Conservation (phyloP, 2,113 vertebrate genomes). For the Porphyrio hochstetteri region DNA sequence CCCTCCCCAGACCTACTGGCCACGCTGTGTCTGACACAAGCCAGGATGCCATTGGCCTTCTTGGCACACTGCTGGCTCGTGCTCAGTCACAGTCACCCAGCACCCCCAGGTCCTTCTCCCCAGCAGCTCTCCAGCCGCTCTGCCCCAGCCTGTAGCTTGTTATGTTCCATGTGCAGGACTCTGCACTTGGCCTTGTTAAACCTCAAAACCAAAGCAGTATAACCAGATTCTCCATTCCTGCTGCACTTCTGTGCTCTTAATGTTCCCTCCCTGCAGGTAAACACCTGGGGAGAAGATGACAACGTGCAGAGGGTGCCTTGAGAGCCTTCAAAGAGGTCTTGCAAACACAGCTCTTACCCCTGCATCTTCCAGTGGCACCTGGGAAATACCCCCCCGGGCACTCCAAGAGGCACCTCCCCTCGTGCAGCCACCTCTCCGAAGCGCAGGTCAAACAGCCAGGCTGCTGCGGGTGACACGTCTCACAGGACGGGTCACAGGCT, state of each 20-base stretch:
- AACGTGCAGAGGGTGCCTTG: not conserved
- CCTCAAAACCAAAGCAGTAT: not conserved
- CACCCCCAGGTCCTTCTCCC: too few relatives aligned
- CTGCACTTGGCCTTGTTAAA: too few relatives aligned
- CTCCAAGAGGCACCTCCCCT: constrained; percentile 80
- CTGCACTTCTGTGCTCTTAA: not conserved
- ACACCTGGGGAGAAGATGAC: not conserved
- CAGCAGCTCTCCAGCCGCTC: too few relatives aligned
- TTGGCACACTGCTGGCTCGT: too few relatives aligned
- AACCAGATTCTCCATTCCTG: not conserved
- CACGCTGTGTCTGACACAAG: too few relatives aligned
- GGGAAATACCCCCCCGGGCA: constrained; percentile 82
- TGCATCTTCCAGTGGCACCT: constrained; percentile 75
- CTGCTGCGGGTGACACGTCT: constrained; percentile 81
- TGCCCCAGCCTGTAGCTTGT: too few relatives aligned
- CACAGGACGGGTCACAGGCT: constrained; percentile 88
- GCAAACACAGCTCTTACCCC: constrained; percentile 71
- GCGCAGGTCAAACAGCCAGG: constrained; percentile 82
- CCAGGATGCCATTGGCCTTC: too few relatives aligned
- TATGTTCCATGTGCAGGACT: too few relatives aligned
- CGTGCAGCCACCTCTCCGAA: constrained; percentile 72
- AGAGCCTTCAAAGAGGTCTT: not conserved
- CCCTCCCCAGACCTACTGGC: too few relatives aligned
- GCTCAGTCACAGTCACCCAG: too few relatives aligned
- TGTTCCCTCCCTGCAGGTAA: not conserved